Evolutionary conservation across 1,140 invertebrate species (phyloP).

Genomic region (Littorina saxatilis): DNA sequence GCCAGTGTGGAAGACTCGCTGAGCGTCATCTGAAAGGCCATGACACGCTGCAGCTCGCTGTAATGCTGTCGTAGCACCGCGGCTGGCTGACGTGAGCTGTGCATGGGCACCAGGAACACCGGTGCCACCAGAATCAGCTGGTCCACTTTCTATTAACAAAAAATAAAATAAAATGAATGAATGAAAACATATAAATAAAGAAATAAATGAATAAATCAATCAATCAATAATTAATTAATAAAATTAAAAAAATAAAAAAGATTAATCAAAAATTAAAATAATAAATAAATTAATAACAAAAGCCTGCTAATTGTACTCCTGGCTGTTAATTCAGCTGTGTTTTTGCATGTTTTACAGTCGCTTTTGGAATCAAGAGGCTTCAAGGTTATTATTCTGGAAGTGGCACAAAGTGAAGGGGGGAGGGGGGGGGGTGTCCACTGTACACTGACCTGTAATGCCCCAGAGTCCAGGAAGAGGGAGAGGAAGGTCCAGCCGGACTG

Average conservation of each 20-base stretch:
- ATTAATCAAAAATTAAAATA: background rate
- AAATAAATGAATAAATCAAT: background rate
- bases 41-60: conserved; percentile 33
- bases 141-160: conserved; percentile 10
- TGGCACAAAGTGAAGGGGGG: background rate
- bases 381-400: too few relatives aligned
- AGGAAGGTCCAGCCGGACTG: conserved; percentile 53
- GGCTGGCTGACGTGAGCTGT: background rate
- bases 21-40: conserved; percentile 26
- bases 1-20: background rate
- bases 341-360: too few relatives aligned
- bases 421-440: background rate
- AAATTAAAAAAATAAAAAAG: background rate
- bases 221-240: background rate
- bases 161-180: background rate
- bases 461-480: conserved; percentile 56
- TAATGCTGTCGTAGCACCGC: conserved; percentile 21
- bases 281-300: background rate
- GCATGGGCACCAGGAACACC: background rate
- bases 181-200: too few relatives aligned
- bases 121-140: conserved; percentile 14
- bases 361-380: too few relatives aligned
- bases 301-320: too few relatives aligned
- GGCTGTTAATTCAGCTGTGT: too few relatives aligned
- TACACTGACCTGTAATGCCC: conserved; percentile 57